Base-by-base conservation (phyloP, 1,140 invertebrate genomes). In the Parasteatoda tepidariorum region DNA sequence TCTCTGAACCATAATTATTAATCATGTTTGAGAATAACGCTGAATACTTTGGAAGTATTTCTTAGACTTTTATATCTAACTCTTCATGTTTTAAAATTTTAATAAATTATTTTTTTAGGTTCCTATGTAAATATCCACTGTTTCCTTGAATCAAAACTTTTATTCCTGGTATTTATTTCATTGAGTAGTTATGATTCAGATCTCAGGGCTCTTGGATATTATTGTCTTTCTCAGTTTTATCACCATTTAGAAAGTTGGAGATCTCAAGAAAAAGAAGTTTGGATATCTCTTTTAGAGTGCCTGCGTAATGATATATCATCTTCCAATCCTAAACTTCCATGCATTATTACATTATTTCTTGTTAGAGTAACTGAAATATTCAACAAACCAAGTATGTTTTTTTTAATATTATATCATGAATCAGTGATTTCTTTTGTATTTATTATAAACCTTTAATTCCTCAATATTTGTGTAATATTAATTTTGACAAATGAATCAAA, bases 281-380 rank as follows among this genome's bases (percentile, higher is more conserved):
- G 89, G 89, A 87, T 88, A 84, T 88, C 89, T 73, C 89, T 89
- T 82, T 89, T 90, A 81, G 90, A 91, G 70, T 89, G 88, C 76
- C 87, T 91, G n/a, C 87, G 89, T 79, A 90, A 90, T 54, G 92
- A 91, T 31, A 86, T 92, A 24, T 61, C 61, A 88, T 41, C 64
- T 33, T 15, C 22, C 3, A 84, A 84, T 64, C 41, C 92, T 2
- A 90, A 90, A 81, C 84, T 95, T 30, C 92, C 93, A 41, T 92
- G 91, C 81, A 91, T 95, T 38, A 90, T 93, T 13, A 91, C 93
- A 0, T 89, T 92, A n/a, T 95, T 95, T 86, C 88, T 95, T 28
- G 92, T 93, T 2, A 91, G 91, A 86, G 90, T 92, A 26, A 91
- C 92, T 1, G 88, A 92, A 66, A 89, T 93, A 5, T 91, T 93